Evolutionary conservation across 2,113 vertebrate genomes (phyloP), one percentile per base, ranked within the genome.

Genomic region (Saguinus midas): DNA sequence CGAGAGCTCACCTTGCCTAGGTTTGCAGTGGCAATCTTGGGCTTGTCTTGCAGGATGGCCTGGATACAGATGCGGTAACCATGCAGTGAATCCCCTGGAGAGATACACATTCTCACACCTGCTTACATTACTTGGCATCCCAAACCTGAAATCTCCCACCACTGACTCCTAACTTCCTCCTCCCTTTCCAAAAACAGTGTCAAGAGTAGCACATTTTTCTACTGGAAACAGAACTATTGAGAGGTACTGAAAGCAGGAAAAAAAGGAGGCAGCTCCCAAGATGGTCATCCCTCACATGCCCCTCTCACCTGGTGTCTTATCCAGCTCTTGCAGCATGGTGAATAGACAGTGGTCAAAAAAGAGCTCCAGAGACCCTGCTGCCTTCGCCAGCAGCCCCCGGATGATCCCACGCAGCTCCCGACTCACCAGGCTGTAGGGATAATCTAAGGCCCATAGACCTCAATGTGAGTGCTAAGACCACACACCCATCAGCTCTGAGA

Each of bases 21-120:
- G 97, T 98, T 99, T 7, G 92, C 80, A 0, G 99, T 99, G 91
- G 99, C 99, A 32, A 99, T 99, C 95, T 97, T 99, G 72, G 99
- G 99, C 95, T 99, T 99, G 98, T 99, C 99, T 97, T 99, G 98
- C 11, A 99, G 98, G 61, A 99, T 66, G 0, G 99, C 99, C 98
- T 99, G 99, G 97, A 99, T 99, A 98, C 99, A 99, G 98, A 99
- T 99, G 98, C 99, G 98, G 98, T 99, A 99, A 6, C 99, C 99
- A 0, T 99, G 99, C 27, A 99, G 98, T 0, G 99, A 98, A 83
- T 99, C 99, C 72, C 99, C 99, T 99, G 94, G 52, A 97, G 87
- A 52, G 90, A 94, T 0, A 50, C 0, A 45, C 8, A 2, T 23
- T 50, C 64, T 98, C 90, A 98, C 91, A 83, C 40, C 13, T 58